Base-by-base conservation (phyloP, 1,140 invertebrate genomes). In the Dolichoris vasculosae region DNA sequence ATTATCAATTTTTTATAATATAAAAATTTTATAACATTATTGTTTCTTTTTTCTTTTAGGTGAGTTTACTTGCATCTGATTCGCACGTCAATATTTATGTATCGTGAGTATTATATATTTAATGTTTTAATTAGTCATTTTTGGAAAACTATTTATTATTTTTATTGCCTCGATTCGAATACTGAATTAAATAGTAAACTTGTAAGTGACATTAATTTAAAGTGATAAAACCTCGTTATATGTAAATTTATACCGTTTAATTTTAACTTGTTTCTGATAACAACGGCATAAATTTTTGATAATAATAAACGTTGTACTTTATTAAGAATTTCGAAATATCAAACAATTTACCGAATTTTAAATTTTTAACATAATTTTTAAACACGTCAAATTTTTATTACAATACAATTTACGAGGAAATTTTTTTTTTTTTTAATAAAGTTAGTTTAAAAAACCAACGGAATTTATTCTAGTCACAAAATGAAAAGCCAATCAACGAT, bases 161-260 rank as follows among this genome's bases (percentile, higher is more conserved):
- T 7, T 51, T 76, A 32, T 48, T 76, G 46, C 4, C 73, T 48
- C 17, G 30, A 23, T 35, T 15, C 32, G 8, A 67, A 48, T 6
- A 30, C 20, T 26, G n/a, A 30, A n/a, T 46, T 0, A 81, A n/a
- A 20, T 13, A 81, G n/a, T 48, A 48, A 75, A 69, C 64, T 55
- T 48, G 43, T 17, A 32, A 69, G 59, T 23, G 73, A 84, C 75
- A 79, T 69, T 78, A 79, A 84, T 84, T 78, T 71, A 6, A 20
- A 51, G n/a, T 84, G 67, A 55, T 43, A 63, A 59, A 84, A 64
- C 26, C 2, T 30, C 59, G n/a, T 84, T 84, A 78, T 38, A 38
- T 15, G 55, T 20, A 38, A 26, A 77, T 78, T 67, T 26, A 84
- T 30, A 26, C 32, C 43, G 59, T 51, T 78, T 63, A 67, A 51